Evolutionary conservation across 2,888 invertebrate species (phyloP), one percentile per base, ranked within the genome.

Genomic region (Eudemis profundana): DNA sequence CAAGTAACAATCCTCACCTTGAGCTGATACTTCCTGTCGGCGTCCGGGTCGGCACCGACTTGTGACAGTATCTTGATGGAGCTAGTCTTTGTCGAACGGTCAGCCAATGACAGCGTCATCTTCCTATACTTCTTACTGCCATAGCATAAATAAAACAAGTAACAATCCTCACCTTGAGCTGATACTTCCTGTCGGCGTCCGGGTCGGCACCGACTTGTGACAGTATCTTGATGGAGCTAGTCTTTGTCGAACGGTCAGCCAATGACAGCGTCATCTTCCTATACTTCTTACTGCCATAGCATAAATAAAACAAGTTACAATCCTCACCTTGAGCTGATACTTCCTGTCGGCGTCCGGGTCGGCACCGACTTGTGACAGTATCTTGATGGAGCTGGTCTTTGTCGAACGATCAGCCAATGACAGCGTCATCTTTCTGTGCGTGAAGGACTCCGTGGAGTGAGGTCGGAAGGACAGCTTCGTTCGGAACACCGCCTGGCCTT

Each of bases 371-470:
- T 97, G 97, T 0, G 98, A 98, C 73, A 99, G 91, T 62, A 99
- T 98, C 90, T 99, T 98, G 78, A 99, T 99, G 56, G 98, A 98
- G 0, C 96, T 96, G 0, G 98, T 97, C 89, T 98, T 98, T 56
- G 97, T 96, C 46, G 98, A 97, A 59, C 98, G 94, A 88, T 99
- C 99, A 0, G 99, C 99, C 73, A 99, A 93, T 0, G 98, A 99
- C 88, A 99, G 94, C 0, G 99, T 99, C 97, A 99, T 99, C 94
- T 99, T 99, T 73, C 98, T 95, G 86, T 99, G 99, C 0, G 99
- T 99, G 89, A 99, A 98, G 19, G 99, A 99, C 83, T 99, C 99
- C 0, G 99, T 99, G 0, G 99, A 99, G 84, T 99, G 98, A 0
- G 99, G 99, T 46, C 99, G 94, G 95, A 99, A 99, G 1, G 98